Conservation (phyloP, 92 coral and sea anemone species). For the Porites rus region DNA sequence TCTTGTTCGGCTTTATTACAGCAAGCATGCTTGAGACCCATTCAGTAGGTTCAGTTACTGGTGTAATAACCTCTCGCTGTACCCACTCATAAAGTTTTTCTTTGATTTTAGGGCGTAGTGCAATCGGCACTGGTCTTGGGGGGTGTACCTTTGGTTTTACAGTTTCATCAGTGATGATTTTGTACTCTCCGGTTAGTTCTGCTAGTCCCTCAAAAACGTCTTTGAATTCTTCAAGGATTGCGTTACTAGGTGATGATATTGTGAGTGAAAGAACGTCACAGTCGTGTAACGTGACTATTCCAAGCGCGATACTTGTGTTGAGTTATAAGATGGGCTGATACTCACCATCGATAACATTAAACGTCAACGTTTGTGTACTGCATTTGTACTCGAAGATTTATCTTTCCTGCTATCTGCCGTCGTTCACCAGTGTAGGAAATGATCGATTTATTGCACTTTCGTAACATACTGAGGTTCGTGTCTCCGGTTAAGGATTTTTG, state of each 20-base stretch:
- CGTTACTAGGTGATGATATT: conserved; percentile 11
- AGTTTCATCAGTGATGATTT: conserved; percentile 49
- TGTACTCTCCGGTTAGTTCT: conserved; percentile 56
- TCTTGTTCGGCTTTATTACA: conserved; percentile 24
- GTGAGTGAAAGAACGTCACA: conserved; percentile 40
- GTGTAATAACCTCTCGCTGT: conserved; percentile 28
- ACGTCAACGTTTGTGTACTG: conserved; percentile 23
- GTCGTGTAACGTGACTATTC: conserved; percentile 40
- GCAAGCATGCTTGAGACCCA: conserved; percentile 45
- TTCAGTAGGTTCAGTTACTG: conserved; percentile 40
- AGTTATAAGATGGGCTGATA: conserved; percentile 50
- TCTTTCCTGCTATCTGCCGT: conserved; percentile 44
- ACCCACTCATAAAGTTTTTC: conserved; percentile 39
- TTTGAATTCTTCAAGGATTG: conserved; percentile 30
- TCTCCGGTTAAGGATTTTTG: conserved; percentile 15
- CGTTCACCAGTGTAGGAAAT: conserved; percentile 46
- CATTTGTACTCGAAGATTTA: conserved; percentile 33
- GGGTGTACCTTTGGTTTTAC: conserved; percentile 53
- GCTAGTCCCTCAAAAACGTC: conserved; percentile 38
- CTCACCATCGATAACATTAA: conserved; percentile 33
- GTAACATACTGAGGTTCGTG: not conserved
- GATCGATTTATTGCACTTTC: not conserved
- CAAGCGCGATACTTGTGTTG: conserved; percentile 36
- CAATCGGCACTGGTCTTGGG: conserved; percentile 46
- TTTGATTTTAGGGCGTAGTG: conserved; percentile 45